A percentile compares a stretch with the other conserved stretches of the same genome.
phyloP scores from a whole-genome alignment of 2,888 invertebrate genomes.

The Panzeria rudis region DNA sequence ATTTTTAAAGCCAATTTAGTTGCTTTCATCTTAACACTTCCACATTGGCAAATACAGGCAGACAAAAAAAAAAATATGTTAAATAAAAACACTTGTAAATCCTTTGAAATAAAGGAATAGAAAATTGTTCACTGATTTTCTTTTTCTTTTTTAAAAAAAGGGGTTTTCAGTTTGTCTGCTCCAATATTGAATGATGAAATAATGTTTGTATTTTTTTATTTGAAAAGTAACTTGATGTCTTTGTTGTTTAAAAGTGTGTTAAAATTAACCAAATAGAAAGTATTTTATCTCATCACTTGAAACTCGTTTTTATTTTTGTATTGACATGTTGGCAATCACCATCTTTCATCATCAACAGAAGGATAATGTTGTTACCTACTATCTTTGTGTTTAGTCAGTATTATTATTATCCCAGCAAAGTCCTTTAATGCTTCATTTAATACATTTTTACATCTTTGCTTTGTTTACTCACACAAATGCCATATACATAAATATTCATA shows the following conservation, averaged over 20 bases:
- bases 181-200: not conserved
- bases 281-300: slow-evolving; percentile 48
- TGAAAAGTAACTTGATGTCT: slow-evolving; percentile 57
- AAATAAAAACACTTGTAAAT: slow-evolving; percentile 41
- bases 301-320: slow-evolving; percentile 4
- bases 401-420: slow-evolving; percentile 67
- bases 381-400: slow-evolving; percentile 54
- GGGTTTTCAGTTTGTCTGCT: slow-evolving; percentile 18
- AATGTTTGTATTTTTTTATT: slow-evolving; percentile 35
- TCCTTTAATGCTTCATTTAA: slow-evolving; percentile 82
- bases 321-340: slow-evolving; percentile 54
- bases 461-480: slow-evolving; percentile 48
- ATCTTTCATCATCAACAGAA: slow-evolving; percentile 42
- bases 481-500: slow-evolving; percentile 30
- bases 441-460: slow-evolving; percentile 77
- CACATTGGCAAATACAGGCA: not conserved
- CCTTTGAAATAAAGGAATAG: slow-evolving; percentile 18
- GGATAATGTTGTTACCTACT: slow-evolving; percentile 52
- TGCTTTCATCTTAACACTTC: slow-evolving; percentile 50
- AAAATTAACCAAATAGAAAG: slow-evolving; percentile 58
- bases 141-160: slow-evolving; percentile 17
- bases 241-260: slow-evolving; percentile 47
- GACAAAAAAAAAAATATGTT: slow-evolving; percentile 17
- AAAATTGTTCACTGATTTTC: slow-evolving; percentile 11
- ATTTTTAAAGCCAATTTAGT: slow-evolving; percentile 59